phyloP scores from a whole-genome alignment of 2,797 vertebrate species.

The Danio aesculapii region DNA sequence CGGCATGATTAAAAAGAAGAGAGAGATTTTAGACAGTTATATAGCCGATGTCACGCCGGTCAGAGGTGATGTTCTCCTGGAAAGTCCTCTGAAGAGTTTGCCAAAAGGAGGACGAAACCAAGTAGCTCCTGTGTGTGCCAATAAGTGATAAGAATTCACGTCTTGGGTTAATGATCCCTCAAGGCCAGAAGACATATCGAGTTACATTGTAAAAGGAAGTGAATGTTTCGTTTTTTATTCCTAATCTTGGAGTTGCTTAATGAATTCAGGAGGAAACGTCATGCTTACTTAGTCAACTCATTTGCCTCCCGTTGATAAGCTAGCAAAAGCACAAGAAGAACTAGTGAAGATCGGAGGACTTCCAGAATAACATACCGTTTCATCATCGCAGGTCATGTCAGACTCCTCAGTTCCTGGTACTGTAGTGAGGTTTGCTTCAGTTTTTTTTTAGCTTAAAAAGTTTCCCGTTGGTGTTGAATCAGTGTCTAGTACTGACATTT shows the following conservation, averaged over 20 bases:
- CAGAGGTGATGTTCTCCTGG: slow-evolving; percentile 13
- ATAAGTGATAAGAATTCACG: slow-evolving; percentile 23
- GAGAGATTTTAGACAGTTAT: background rate
- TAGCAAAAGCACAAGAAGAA: background rate
- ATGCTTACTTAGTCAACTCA: background rate
- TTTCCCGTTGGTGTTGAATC: slow-evolving; percentile 8
- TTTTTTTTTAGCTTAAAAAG: slow-evolving; percentile 16
- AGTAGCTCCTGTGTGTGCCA: slow-evolving; percentile 35
- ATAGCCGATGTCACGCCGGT: background rate
- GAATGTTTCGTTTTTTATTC: slow-evolving; percentile 25
- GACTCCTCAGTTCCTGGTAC: slow-evolving; percentile 17
- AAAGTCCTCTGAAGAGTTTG: background rate
- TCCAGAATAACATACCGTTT: background rate
- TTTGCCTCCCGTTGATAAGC: background rate
- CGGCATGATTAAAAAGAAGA: slow-evolving; percentile 65
- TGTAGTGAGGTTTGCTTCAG: slow-evolving; percentile 20
- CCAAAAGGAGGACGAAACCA: background rate
- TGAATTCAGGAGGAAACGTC: background rate
- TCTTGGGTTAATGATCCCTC: slow-evolving; percentile 80
- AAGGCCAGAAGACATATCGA: slow-evolving; percentile 60
- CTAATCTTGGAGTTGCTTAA: slow-evolving; percentile 29
- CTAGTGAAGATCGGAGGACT: background rate
- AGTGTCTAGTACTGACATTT: slow-evolving; percentile 1
- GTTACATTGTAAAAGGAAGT: slow-evolving; percentile 60
- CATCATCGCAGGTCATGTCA: slow-evolving; percentile 1